Evolutionary conservation across 2,113 vertebrate species (phyloP).

Genomic region (Psephotus haematonotus): DNA sequence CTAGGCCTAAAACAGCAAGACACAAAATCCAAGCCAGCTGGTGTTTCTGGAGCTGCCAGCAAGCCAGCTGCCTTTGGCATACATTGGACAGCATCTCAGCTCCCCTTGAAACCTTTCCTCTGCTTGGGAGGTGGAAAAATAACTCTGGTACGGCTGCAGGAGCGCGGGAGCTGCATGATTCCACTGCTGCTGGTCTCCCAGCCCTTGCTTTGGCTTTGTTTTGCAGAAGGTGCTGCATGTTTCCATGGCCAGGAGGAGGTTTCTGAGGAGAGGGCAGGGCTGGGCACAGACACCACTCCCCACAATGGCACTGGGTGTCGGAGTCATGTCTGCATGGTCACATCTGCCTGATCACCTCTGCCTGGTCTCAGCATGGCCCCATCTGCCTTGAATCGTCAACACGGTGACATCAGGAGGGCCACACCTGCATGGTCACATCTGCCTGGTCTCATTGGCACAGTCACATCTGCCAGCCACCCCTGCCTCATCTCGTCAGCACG

Average conservation of each 20-base stretch:
- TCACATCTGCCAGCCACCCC: neutral
- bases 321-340: neutral
- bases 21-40: neutral
- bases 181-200: neutral
- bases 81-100: neutral
- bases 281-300: accelerated
- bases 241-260: neutral
- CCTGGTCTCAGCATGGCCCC: neutral
- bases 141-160: accelerated
- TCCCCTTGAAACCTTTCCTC: neutral
- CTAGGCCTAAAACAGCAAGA: neutral
- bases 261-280: neutral
- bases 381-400: neutral
- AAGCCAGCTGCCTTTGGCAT: accelerated
- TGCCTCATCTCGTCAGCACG: neutral
- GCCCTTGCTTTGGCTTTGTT: neutral
- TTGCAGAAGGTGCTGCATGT: accelerated
- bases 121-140: neutral
- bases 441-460: accelerated
- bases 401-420: neutral
- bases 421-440: neutral
- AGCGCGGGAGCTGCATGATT: accelerated
- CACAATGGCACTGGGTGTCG: accelerated
- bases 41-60: accelerated
- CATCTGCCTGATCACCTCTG: neutral